Base-by-base conservation (phyloP, 2,113 vertebrate genomes). In the Morphnarchus princeps region DNA sequence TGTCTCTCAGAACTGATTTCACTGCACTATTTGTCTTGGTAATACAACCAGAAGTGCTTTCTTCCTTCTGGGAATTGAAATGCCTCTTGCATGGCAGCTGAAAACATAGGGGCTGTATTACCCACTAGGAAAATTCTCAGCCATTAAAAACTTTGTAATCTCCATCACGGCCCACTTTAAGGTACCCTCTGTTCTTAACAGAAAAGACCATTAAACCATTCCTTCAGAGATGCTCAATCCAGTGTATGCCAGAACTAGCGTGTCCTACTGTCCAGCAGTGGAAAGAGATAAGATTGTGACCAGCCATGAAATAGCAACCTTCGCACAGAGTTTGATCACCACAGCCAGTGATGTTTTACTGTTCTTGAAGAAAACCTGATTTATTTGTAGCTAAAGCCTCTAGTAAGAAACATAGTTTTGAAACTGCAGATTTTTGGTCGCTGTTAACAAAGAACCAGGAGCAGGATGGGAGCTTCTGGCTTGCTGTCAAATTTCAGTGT, bases 1-100 rank as follows among this genome's bases (percentile, higher is more conserved):
- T 94, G 58, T 93, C 80, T 94, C 82, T 96, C 94, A 93, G 89
- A 96, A 92, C 84, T 76, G 89, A 94, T 97, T 97, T 96, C 66
- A 61, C 32, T 72, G 85, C 66, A 58, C 77, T 95, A 45, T 96
- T 97, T 97, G 82, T 96, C 92, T 96, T 96, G 66, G 87, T 94
- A 95, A 95, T 95, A 95, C 76, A 96, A 92, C 62, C 84, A 96
- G 95, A 97, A 96, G 66, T 93, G 73, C 49, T 97, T 97, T 87
- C 42, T 69, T 86, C 89, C 92, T 87, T 77, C 85, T 92, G 94
- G 93, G 97, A 95, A 97, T 86, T 94, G 89, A 87, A 95, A 69
- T 6, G n/a, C 47, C 72, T 94, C 58, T 93, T 71, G 66, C 76
- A n/a, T 9, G 5, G 63, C 65, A 77, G 77, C 65, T 80, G 87